A percentile compares a stretch with the other conserved stretches of the same genome.
These are phyloP conservation scores for Leptatherina wallacei DNA, from an alignment of 2,797 vertebrate species.

Conservation along the genomic window DNA sequence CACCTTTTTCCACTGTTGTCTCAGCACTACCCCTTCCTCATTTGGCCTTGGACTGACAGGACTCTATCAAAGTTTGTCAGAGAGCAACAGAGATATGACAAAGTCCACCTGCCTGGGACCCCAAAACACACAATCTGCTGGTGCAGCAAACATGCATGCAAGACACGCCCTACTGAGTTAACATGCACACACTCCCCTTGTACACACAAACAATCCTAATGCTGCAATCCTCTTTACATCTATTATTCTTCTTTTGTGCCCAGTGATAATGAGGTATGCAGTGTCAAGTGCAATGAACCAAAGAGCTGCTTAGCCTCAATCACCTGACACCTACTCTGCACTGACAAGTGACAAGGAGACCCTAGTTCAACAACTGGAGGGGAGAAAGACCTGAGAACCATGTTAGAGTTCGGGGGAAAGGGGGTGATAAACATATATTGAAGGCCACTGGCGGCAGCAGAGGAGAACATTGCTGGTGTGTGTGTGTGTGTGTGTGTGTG, in stretches of 20 bases:
- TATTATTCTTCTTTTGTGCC: constrained; percentile 37
- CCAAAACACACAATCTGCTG: constrained; percentile 58
- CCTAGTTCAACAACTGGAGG: constrained; percentile 19
- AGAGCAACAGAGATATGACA: constrained; percentile 36
- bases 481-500: background rate
- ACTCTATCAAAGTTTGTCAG: constrained; percentile 46
- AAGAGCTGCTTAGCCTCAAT: constrained; percentile 56
- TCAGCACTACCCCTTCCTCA: constrained; percentile 52
- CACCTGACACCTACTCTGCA: constrained; percentile 48
- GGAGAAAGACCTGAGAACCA: constrained; percentile 11
- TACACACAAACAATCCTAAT: constrained; percentile 43
- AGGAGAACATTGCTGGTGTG: constrained; percentile 9
- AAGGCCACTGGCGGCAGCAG: constrained; percentile 23
- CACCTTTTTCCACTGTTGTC: constrained; percentile 53
- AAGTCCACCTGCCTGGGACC: constrained; percentile 57
- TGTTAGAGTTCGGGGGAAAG: background rate
- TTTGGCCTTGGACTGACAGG: constrained; percentile 55
- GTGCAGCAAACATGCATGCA: constrained; percentile 34
- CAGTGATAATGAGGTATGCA: constrained; percentile 48
- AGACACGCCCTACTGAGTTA: constrained; percentile 42
- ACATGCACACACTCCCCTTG: constrained; percentile 35
- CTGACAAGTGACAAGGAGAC: constrained; percentile 40
- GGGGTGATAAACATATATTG: constrained; percentile 36
- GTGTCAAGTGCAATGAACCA: constrained; percentile 57
- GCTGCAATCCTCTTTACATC: constrained; percentile 22